Base-by-base conservation (phyloP, 1,140 invertebrate species). In the Propsilocerus akamusi region DNA sequence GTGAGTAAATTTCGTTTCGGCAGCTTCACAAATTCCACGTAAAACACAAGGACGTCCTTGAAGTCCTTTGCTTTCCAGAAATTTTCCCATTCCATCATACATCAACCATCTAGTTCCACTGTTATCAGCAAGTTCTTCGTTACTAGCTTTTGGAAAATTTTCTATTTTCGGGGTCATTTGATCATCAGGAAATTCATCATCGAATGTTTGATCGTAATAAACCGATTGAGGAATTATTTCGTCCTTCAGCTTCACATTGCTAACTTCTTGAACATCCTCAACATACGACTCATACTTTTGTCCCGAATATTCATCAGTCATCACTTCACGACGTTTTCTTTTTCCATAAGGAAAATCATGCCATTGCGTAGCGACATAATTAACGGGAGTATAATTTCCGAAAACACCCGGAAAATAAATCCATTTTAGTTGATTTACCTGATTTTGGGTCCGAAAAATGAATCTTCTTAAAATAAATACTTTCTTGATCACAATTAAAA, bases 21-120 rank as follows among this genome's bases (percentile, higher is more conserved):
- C 76, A 2, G 74, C 72, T 65, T 86, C 82, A 59, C 83, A 86
- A 59, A 86, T 79, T 53, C 76, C 76, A 58, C 76, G 75, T 34
- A 84, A 69, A 46, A 86, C 68, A 63, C 83, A 86, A 52, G 72
- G 69, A 53, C 76, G 72, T 8, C 81, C 82, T 53, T 73, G 67
- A 52, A 74, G 71, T 6, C 78, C 78, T 59, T 77, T 69, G 6
- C 17, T 61, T 64, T 23, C 14, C 1, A 41, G 17, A 14, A 41
- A 20, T 20, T 20, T 41, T 41, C 12, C 34, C 10, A 41, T 20
- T 41, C n/a, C 17, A 20, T 41, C 62, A 24, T 60, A 60, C 1
- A 63, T 37, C 1, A 25, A 20, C 28, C 26, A 26, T 48, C 26
- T n/a, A 12, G 14, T 48, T 26, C 26, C 25, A 25, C 24, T 25